Evolutionary conservation across 2,113 vertebrate genomes (phyloP).

Genomic region (Gnathonemus echidnorhynchus): DNA sequence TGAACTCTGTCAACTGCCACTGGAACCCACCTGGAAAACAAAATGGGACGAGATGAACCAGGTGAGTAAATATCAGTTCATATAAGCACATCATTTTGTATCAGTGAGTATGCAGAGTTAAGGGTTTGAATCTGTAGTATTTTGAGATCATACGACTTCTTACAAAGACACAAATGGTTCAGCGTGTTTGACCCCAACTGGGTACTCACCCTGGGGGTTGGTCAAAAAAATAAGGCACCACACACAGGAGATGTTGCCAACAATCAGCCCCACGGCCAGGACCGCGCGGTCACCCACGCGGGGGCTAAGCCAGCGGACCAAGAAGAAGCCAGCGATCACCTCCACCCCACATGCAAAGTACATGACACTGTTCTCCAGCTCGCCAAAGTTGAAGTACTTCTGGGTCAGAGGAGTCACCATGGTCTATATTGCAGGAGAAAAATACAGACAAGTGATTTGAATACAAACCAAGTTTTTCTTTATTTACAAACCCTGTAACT

Average conservation of each 20-base stretch:
- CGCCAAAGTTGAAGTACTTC: slow-evolving; percentile 64
- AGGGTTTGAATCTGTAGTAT: neutral
- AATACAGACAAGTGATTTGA: neutral
- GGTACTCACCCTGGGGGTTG: slow-evolving; percentile 61
- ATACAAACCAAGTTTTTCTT: neutral
- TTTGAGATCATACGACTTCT: neutral
- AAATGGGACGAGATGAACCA: neutral
- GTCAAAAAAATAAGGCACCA: slow-evolving; percentile 74
- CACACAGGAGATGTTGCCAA: slow-evolving; percentile 67
- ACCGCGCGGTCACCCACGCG: slow-evolving; percentile 61
- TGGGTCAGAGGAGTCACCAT: slow-evolving; percentile 77
- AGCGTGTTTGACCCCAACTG: neutral
- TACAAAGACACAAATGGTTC: neutral
- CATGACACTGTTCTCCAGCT: slow-evolving; percentile 76
- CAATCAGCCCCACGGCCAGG: slow-evolving; percentile 60
- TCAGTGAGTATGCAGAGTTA: neutral
- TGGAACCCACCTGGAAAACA: slow-evolving; percentile 43
- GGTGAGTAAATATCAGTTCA: neutral
- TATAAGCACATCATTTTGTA: neutral
- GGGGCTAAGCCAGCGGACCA: slow-evolving; percentile 67
- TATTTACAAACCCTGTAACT: neutral
- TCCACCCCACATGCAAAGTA: slow-evolving; percentile 74
- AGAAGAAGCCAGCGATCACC: slow-evolving; percentile 73
- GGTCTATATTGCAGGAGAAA: slow-evolving; percentile 50
- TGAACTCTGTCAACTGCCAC: slow-evolving; percentile 65